phyloP scores from a whole-genome alignment of 2,797 vertebrate species.

The Anguilla anguilla region DNA sequence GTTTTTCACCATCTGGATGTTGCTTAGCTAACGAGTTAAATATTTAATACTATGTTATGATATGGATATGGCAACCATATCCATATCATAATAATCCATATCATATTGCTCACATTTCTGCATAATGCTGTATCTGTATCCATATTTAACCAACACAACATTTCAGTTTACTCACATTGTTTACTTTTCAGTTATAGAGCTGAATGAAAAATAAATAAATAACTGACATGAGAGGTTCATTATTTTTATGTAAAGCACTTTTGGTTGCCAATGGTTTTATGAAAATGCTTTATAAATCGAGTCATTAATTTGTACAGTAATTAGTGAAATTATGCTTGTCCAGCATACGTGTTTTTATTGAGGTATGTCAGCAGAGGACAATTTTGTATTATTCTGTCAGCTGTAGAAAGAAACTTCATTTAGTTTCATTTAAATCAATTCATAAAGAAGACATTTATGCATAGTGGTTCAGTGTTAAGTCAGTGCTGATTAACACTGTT shows the following conservation, averaged over 20 bases:
- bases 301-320: neutral
- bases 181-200: neutral
- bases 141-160: neutral
- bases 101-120: neutral
- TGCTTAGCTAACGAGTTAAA: neutral
- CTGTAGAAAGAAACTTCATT: neutral
- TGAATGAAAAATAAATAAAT: neutral
- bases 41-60: neutral
- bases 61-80: neutral
- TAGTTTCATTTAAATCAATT: neutral
- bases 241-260: too few species aligned
- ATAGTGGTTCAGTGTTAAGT: neutral
- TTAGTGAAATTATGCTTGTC: neutral
- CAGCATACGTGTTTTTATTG: neutral
- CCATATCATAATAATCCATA: too few species aligned
- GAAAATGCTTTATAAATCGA: too few species aligned
- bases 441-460: neutral
- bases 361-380: neutral
- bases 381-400: neutral
- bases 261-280: neutral
- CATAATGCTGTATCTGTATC: neutral
- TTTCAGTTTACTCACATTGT: neutral
- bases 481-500: neutral
- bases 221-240: too few species aligned
- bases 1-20: neutral